Evolutionary conservation across 2,113 vertebrate genomes (phyloP), one percentile per base, ranked within the genome.

Genomic region (Oryzias javanicus): DNA sequence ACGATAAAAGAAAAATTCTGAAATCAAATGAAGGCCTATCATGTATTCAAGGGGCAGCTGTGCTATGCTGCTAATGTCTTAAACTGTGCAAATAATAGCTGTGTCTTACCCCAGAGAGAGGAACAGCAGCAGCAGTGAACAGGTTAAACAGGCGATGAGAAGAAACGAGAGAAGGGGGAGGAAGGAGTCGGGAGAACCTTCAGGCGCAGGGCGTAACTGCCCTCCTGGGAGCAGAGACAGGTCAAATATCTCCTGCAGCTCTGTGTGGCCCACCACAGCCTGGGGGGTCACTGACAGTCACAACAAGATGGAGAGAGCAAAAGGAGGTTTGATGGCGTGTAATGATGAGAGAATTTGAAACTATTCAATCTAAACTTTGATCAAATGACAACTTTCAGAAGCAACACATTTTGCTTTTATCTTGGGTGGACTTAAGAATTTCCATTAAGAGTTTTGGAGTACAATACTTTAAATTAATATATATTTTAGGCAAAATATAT

Each of bases 231-330:
- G 82, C 6, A 91, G 81, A 79, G 88, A 86, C 67, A 81, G 81
- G 64, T 88, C 81, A 67, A 92, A 92, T 67, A 84, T 74, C 65
- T 82, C 80, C 76, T 91, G 90, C 69, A 92, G 87, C 75, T 86
- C 73, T 18, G 73, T 78, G 50, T 89, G 83, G 61, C 79, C 85
- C 1, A 25, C 58, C 48, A 73, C 56, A 25, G 41, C 22, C 78
- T 75, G 73, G 42, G 88, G 82, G 67, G 70, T 85, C 69, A 91
- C 91, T 92, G 19, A 42, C 22, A 68, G 20, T 67, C 51, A 60
- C 49, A 27, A 41, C 71, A 60, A 53, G 42, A 66, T 1, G 53
- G 42, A 56, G 12, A 48, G 8, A 49, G 10, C 64, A 27, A 7
- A 64, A 20, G 54, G 18, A 5, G 22, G 41, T 25, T 7, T 42